Base-by-base conservation (phyloP, 1,140 invertebrate genomes). In the Drosophila simulans region DNA sequence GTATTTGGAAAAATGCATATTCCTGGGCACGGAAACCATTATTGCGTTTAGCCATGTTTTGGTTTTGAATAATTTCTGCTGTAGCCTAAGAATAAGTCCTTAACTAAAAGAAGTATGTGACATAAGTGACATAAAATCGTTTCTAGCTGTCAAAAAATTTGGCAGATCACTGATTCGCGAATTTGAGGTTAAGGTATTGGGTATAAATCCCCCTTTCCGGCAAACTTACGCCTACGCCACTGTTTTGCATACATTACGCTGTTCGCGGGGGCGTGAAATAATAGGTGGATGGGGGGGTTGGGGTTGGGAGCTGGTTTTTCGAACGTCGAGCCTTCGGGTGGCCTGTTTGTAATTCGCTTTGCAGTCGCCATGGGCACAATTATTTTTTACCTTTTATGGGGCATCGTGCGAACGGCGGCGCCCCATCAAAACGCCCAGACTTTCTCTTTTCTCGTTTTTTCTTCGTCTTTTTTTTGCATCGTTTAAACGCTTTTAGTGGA, bases 311-410 rank as follows among this genome's bases (percentile, higher is more conserved):
- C 17, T 17, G 17, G 17, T 0, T 1, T 3, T 40, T 40, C 53
- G 39, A 56, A 31, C 57, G 56, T 42, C 52, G 56, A 53, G 75
- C 83, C 70, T 43, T 79, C 52, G 77, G 79, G 68, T 70, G 74
- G 80, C 83, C 80, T 85, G 80, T 85, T 80, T 90, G 84, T 88
- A 88, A 89, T 88, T 89, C 83, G 84, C 79, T 88, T 88, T 80
- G 84, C 86, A 88, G 83, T 83, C 83, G 84, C 83, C 84, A 83
- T 83, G 83, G 83, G 83, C 83, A 59, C 83, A 88, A 88, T 88
- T 88, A 88, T 88, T 89, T 80, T 68, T 77, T 80, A 72, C 69
- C 59, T 71, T 75, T 68, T 71, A 64, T 79, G 63, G 62, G 72
- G 71, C 72, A 76, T 52, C 72, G 64, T 39, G 46, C 60, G 22